A percentile compares a stretch with the other conserved stretches of the same genome.
These are phyloP conservation scores for Marmota monax DNA, from an alignment of 2,113 vertebrate species.

Conservation along the genomic window DNA sequence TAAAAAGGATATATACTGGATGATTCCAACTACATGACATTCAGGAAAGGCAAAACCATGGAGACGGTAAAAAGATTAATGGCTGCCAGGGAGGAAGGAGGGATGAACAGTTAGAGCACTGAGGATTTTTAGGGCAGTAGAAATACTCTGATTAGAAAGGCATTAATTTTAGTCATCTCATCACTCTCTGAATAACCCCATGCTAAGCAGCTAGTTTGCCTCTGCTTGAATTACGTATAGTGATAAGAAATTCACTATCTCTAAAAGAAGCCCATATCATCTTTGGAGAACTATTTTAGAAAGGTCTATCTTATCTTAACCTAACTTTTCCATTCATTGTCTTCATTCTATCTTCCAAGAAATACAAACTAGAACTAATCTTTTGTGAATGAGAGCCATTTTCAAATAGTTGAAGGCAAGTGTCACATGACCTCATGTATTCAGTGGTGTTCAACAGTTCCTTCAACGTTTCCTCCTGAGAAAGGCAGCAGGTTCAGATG, in stretches of 20 bases:
- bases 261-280: background rate
- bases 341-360: constrained; percentile 2
- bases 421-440: background rate
- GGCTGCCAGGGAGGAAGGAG: background rate
- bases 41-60: background rate
- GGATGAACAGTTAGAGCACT: background rate
- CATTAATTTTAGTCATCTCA: constrained; percentile 17
- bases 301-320: background rate
- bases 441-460: background rate
- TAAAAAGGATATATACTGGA: background rate
- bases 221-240: background rate
- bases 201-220: background rate
- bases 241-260: background rate
- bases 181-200: background rate
- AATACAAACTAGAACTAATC: background rate
- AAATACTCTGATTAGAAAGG: background rate
- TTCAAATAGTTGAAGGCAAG: background rate
- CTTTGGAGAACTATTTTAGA: background rate
- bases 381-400: background rate
- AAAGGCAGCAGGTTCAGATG: background rate
- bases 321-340: background rate
- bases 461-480: background rate
- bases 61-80: background rate
- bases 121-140: background rate
- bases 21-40: background rate